A percentile compares a stretch with the other conserved stretches of the same genome.
Evolutionary conservation across 1,140 invertebrate species (phyloP).

Genomic region (Bradysia coprophila): DNA sequence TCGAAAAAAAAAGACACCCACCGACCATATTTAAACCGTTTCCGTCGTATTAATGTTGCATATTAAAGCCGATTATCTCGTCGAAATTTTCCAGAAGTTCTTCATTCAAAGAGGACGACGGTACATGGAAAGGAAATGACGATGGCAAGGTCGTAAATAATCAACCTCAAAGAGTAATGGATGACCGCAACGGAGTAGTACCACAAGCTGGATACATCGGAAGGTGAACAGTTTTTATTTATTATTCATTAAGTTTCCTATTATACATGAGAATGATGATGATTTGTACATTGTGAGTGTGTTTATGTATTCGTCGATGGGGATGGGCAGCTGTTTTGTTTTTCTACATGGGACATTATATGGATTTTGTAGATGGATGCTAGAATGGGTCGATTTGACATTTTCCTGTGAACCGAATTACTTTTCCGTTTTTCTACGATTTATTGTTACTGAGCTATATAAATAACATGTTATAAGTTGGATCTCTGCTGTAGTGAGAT

Average conservation of each 20-base stretch:
- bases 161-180: constrained; percentile 92
- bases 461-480: too few species aligned
- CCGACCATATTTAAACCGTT: too few species aligned
- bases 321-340: too few species aligned
- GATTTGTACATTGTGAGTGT: neutral
- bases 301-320: too few species aligned
- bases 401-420: too few species aligned
- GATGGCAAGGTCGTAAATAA: constrained; percentile 97
- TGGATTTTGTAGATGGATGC: too few species aligned
- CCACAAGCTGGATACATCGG: constrained; percentile 82
- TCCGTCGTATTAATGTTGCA: neutral
- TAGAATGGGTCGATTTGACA: too few species aligned
- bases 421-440: too few species aligned
- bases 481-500: too few species aligned
- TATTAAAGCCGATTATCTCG: neutral
- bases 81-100: constrained; percentile 11
- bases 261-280: neutral
- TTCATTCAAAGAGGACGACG: constrained; percentile 93
- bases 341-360: too few species aligned
- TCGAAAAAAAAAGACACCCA: too few species aligned
- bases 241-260: neutral
- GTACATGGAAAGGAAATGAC: constrained; percentile 96
- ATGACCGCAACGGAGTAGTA: constrained; percentile 83
- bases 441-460: too few species aligned
- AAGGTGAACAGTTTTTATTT: constrained; percentile 29